A percentile compares a stretch with the other conserved stretches of the same genome.
phyloP scores from a whole-genome alignment of 2,797 vertebrate species.

The Glossophaga mutica region DNA sequence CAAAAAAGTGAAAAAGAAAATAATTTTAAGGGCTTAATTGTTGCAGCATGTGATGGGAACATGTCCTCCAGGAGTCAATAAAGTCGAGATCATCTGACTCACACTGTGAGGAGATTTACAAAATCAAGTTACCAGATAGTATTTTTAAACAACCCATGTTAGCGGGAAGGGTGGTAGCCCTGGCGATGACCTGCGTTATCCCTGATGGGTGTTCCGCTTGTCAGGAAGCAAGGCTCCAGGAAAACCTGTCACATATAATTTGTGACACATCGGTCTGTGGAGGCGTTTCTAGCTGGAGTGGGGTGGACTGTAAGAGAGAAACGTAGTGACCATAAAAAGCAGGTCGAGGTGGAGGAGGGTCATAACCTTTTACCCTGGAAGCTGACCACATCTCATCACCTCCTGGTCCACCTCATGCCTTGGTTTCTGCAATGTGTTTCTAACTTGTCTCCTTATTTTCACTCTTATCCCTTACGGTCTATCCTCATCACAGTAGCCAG shows the following conservation, averaged over 20 bases:
- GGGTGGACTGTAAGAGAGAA: background rate
- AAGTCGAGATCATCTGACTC: conserved; percentile 37
- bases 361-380: background rate
- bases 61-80: conserved; percentile 40
- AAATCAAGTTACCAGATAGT: conserved; percentile 44
- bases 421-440: background rate
- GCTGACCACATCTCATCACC: background rate
- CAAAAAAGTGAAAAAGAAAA: background rate
- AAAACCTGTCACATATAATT: background rate
- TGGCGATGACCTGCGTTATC: background rate
- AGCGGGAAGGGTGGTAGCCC: background rate
- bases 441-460: background rate
- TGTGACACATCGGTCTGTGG: background rate
- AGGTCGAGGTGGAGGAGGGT: background rate
- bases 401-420: background rate
- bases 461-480: background rate
- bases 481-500: background rate
- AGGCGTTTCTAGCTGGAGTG: background rate
- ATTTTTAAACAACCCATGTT: background rate
- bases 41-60: background rate
- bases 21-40: background rate
- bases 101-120: conserved; percentile 56
- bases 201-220: background rate
- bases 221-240: background rate
- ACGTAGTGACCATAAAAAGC: background rate